Percentiles rank a stretch among this genome's conserved stretches.
These are phyloP conservation scores for Spialia ferax DNA, from an alignment of 2,888 invertebrate genomes.

Conservation along the genomic window DNA sequence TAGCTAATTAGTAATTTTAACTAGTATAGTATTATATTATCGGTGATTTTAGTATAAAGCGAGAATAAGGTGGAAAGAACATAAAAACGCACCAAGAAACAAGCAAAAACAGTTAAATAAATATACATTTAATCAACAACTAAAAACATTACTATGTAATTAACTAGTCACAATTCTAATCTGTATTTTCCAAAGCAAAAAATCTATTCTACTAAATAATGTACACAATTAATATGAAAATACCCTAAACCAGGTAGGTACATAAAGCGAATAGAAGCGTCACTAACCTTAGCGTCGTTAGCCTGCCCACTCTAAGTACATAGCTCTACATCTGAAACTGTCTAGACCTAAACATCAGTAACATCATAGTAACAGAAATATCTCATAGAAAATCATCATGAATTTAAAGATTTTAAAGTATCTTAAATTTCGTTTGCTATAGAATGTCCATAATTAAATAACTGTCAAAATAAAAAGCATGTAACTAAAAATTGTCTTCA, in stretches of 20 bases:
- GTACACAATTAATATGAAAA: neutral
- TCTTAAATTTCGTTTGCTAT: no score
- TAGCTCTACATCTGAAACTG: slow-evolving; percentile 33
- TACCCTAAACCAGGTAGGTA: slow-evolving; percentile 25
- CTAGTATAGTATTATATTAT: no score
- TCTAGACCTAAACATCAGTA: slow-evolving; percentile 1
- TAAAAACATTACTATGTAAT: neutral
- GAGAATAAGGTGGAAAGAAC: neutral
- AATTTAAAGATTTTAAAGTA: no score
- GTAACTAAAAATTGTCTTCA: no score
- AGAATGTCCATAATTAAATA: neutral
- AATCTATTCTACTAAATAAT: neutral
- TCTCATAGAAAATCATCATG: no score
- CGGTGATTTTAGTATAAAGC: slow-evolving; percentile 13
- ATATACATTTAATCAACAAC: neutral
- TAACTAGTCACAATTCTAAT: no score
- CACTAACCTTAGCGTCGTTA: slow-evolving; percentile 61
- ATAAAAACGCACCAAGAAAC: neutral
- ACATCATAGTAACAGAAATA: neutral
- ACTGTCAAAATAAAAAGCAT: no score
- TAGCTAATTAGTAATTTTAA: no score
- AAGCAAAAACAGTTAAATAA: neutral
- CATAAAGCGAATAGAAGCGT: slow-evolving; percentile 47
- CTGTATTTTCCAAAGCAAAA: neutral
- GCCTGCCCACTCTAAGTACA: slow-evolving; percentile 30